Percentiles rank a stretch among this genome's conserved stretches.
phyloP scores from a whole-genome alignment of 2,113 vertebrate genomes.

The Apistogramma diplotaenia region DNA sequence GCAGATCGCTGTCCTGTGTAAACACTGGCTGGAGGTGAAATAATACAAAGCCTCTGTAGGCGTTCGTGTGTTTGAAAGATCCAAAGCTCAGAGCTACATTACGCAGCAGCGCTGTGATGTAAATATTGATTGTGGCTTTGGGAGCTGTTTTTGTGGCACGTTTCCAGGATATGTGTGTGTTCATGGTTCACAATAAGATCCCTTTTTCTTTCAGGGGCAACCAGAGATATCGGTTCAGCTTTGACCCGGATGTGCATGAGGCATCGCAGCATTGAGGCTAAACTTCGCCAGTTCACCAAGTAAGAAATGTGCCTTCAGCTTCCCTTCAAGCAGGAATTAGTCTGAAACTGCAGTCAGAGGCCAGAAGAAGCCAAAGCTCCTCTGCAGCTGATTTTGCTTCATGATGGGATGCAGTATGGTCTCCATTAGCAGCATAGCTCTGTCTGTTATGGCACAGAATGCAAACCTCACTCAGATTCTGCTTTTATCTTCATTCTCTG shows the following conservation, averaged over 20 bases:
- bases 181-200: not conserved
- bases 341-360: not conserved
- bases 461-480: conserved; percentile 8
- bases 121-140: conserved; percentile 14
- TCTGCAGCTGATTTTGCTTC: not conserved
- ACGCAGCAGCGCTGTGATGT: not conserved
- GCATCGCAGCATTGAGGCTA: conserved; percentile 97
- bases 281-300: conserved; percentile 98
- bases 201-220: conserved; percentile 83
- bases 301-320: conserved; percentile 66
- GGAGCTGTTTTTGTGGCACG: not conserved
- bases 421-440: not conserved
- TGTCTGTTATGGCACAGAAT: not conserved
- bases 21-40: conserved; percentile 46
- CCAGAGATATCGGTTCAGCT: conserved; percentile 93
- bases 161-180: not conserved
- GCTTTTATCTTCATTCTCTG: not conserved
- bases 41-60: conserved; percentile 4
- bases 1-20: conserved; percentile 30
- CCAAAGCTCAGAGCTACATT: conserved; percentile 2
- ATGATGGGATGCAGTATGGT: not conserved
- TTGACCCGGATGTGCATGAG: conserved; percentile 99
- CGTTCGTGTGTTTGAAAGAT: conserved; percentile 15
- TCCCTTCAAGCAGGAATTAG: not conserved
- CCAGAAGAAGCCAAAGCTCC: not conserved